Evolutionary conservation across 2,113 vertebrate genomes (phyloP), one percentile per base, ranked within the genome.

Genomic region (Girardinichthys multiradiatus): DNA sequence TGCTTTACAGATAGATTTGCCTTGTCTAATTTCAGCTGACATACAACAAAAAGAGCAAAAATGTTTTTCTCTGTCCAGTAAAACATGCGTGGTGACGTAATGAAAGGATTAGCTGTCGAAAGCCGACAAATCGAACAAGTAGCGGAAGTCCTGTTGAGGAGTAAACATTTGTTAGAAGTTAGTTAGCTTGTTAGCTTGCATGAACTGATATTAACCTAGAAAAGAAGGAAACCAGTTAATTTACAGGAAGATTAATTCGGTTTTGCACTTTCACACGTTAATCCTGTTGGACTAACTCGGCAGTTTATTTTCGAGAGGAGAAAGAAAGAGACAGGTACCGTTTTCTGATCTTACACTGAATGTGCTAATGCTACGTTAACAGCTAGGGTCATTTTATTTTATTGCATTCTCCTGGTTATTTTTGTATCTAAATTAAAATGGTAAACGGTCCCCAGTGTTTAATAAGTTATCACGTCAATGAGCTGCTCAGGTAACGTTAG

Each of bases 321-420:
- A 76, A 84, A 72, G 79, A 48, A 70, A 81, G 72, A 76, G 54
- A 15, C 51, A 89, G 91, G 91, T 91, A 87, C 86, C 12, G 57
- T 57, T 58, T 19, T 37, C n/a, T 24, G 15, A 61, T n/a, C 54
- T 26, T 48, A 48, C 59, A n/a, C n/a, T 58, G 13, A 48, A 28
- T 19, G 27, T 76, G 86, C 85, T 90, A 87, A 80, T 26, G 77
- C 76, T 84, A 74, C 30, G 65, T 65, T 58, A 88, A 66, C 80
- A 58, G 29, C 64, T 15, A 30, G 65, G n/a, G 17, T 13, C 21
- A 6, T 19, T 62, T 37, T 14, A 4, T 51, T 9, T 33, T 1
- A 33, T 19, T 24, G 14, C n/a, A 12, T 45, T 58, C 62, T 0
- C 13, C 42, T 9, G 21, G 15, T 17, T 14, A 1, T 64, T 28